These are phyloP conservation scores for Drosophila borborema DNA, from an alignment of 2,888 invertebrate genomes.

Conservation along the genomic window DNA sequence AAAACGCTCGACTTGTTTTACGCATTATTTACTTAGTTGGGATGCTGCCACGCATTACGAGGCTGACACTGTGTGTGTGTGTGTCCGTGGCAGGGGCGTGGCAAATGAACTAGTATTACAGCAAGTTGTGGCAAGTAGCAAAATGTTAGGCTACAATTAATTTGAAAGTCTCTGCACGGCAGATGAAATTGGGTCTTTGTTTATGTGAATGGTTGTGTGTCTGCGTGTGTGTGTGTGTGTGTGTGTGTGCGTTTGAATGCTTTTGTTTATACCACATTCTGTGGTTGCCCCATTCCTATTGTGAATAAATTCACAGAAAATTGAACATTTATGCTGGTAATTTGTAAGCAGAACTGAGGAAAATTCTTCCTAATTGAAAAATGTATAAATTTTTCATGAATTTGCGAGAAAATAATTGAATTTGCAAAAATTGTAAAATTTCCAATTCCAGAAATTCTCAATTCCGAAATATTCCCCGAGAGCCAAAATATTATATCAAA, in stretches of 20 bases:
- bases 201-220: neutral
- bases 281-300: conserved; percentile 8
- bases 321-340: conserved; percentile 11
- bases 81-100: conserved; percentile 50
- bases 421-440: conserved; percentile 15
- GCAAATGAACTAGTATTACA: conserved; percentile 71
- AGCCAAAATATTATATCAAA: neutral
- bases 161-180: conserved; percentile 57
- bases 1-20: conserved; percentile 80
- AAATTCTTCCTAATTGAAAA: conserved; percentile 24
- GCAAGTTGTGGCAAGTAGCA: conserved; percentile 71
- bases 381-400: neutral
- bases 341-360: conserved; percentile 20
- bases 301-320: conserved; percentile 18
- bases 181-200: conserved; percentile 31
- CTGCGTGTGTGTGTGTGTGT: neutral
- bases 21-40: conserved; percentile 76
- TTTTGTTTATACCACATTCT: conserved; percentile 4
- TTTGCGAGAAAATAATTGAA: neutral
- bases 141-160: conserved; percentile 73
- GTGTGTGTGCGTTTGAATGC: neutral
- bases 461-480: neutral
- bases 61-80: conserved; percentile 28
- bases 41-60: conserved; percentile 56
- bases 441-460: neutral